These are phyloP conservation scores for Mola mola DNA, from an alignment of 2,113 vertebrate species.

Conservation along the genomic window DNA sequence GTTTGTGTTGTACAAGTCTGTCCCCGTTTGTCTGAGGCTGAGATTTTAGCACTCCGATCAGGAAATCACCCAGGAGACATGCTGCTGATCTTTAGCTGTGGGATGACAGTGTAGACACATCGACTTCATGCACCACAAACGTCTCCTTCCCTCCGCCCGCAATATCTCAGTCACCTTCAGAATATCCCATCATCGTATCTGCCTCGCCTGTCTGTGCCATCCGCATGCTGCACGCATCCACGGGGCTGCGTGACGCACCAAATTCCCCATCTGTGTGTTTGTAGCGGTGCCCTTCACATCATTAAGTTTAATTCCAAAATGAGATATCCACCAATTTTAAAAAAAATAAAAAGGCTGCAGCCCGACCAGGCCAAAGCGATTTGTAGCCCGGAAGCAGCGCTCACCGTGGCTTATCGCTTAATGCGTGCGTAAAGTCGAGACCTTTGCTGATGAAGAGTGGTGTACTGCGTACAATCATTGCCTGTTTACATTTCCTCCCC, in stretches of 20 bases:
- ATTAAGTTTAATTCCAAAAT: conserved; percentile 64
- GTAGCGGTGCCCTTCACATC: conserved; percentile 45
- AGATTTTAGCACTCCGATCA: conserved; percentile 35
- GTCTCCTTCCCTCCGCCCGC: conserved; percentile 14
- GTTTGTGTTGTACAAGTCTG: background rate
- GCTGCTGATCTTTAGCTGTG: conserved; percentile 35
- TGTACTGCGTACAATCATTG: conserved; percentile 1
- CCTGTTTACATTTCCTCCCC: conserved; percentile 10
- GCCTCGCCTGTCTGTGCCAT: conserved; percentile 25
- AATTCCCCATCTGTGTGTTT: conserved; percentile 43
- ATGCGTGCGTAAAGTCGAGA: conserved; percentile 20
- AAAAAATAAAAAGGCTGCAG: conserved; percentile 20
- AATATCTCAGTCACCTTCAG: conserved; percentile 66
- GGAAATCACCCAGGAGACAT: background rate
- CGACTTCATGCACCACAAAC: conserved; percentile 29
- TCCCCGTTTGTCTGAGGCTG: background rate
- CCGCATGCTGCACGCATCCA: conserved; percentile 45
- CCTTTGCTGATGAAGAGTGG: conserved; percentile 26
- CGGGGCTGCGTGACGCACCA: conserved; percentile 47
- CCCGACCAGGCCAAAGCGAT: conserved; percentile 25
- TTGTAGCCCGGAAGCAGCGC: conserved; percentile 31
- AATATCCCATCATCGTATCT: conserved; percentile 40
- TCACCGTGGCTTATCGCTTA: conserved; percentile 32
- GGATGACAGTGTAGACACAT: conserved; percentile 51
- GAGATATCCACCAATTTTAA: conserved; percentile 56